Evolutionary conservation across 2,888 invertebrate genomes (phyloP), one percentile per base, ranked within the genome.

Genomic region (Lutraria lutraria): DNA sequence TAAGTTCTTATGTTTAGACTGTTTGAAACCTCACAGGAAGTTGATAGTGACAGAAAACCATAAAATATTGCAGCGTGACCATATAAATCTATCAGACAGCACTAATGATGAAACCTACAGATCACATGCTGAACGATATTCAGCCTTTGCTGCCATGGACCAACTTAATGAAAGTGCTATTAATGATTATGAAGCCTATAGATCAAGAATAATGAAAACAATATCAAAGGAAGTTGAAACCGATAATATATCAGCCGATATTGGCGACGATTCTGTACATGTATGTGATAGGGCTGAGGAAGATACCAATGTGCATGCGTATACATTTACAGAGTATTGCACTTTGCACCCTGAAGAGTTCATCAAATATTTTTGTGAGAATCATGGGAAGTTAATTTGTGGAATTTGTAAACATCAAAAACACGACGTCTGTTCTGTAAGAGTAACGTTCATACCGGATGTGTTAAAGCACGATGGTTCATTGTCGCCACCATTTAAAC

Each of bases 11-110:
- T 91, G 91, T 85, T 53, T 34, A 43, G 76, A 56, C 25, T 91
- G 91, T 81, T 43, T 88, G 19, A 89, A 89, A 81, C 87, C 89
- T 16, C 91, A 91, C 54, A 34, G 91, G 52, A 88, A 81, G 79
- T 86, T 89, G n/a, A 88, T 89, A 15, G 88, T 89, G 0, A 85
- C 81, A 54, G 87, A 89, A 56, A 86, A 88, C 34, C 91, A 91
- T 25, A 76, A 88, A n/a, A n/a, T 91, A 31, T 56, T 91, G 10
- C 89, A 89, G 56, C 81, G 91, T 56, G 91, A 91, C 81, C 91
- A 91, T 72, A 85, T 85, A 29, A 88, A 89, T 43, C 52, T 43
- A 54, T 86, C 34, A 72, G 80, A 88, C 76, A 76, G 85, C 43
- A 72, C 76, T 29, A 52, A n/a, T 25, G 25, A 52, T 52, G 54